Conservation (phyloP, 2,113 vertebrate genomes). For the Puffinus mauretanicus region DNA sequence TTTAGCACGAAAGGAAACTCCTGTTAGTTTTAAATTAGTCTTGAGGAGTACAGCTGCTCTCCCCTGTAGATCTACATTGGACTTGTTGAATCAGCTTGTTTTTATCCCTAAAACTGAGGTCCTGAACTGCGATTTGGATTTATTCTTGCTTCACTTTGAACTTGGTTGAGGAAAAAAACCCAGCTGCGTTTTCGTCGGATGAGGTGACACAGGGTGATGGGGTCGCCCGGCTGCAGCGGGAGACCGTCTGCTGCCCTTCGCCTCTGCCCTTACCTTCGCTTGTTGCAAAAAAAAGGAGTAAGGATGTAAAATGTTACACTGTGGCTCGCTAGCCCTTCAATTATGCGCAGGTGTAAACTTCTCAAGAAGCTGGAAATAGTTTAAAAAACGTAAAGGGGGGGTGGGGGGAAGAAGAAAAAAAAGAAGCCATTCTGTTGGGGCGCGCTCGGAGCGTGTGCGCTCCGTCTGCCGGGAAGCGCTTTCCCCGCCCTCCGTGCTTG, state of each 20-base stretch:
- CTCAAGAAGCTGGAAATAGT: not conserved
- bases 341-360: not conserved
- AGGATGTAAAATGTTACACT: not conserved
- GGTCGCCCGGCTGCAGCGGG: not conserved
- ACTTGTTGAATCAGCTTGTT: not conserved
- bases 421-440: not conserved
- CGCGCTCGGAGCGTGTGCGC: rapidly evolving
- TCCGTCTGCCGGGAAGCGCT: not conserved
- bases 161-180: not conserved
- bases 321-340: too few species aligned
- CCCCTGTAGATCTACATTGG: not conserved
- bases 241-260: not conserved
- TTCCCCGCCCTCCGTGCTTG: rapidly evolving
- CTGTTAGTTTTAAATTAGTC: not conserved
- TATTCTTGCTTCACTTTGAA: not conserved
- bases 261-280: not conserved
- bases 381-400: not conserved
- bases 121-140: not conserved
- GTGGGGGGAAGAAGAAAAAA: too few species aligned
- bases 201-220: not conserved
- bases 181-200: not conserved
- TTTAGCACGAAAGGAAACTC: not conserved
- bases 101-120: not conserved
- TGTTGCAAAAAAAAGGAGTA: too few species aligned
- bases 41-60: not conserved